Percentiles rank a stretch among this genome's conserved stretches.
Conservation (phyloP, 2,888 invertebrate genomes). For the Aphodius sticticus region DNA sequence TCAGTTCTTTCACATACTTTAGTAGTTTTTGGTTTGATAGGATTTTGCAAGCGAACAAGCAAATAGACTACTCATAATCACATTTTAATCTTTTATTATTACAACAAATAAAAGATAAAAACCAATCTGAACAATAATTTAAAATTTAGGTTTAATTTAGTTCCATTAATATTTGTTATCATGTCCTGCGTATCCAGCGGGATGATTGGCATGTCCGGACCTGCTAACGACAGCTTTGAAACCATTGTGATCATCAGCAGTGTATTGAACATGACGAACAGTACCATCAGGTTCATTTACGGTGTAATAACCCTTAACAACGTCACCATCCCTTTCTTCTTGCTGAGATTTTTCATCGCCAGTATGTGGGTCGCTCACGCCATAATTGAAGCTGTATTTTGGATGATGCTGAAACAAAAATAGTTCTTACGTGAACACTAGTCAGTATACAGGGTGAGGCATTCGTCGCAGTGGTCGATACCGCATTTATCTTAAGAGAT, state of each 20-base stretch:
- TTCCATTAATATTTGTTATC: not conserved
- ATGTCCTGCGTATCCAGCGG: conserved; percentile 8
- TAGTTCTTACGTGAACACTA: not conserved
- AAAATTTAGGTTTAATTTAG: not conserved
- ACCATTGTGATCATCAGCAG: conserved; percentile 29
- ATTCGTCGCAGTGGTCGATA: not conserved
- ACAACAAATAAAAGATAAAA: not conserved
- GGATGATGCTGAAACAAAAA: conserved; percentile 9
- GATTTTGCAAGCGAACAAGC: too few species aligned
- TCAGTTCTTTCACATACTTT: too few species aligned
- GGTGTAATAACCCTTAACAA: conserved; percentile 16
- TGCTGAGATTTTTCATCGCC: conserved; percentile 32
- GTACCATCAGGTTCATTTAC: conserved; percentile 21
- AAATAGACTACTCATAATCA: too few species aligned
- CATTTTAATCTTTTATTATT: not conserved
- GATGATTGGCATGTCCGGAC: conserved; percentile 24
- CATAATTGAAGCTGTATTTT: conserved; percentile 14
- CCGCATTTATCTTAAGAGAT: too few species aligned
- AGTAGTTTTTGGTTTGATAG: too few species aligned
- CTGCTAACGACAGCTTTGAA: conserved; percentile 30
- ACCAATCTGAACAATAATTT: not conserved
- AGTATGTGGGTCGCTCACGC: conserved; percentile 14
- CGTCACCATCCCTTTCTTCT: conserved; percentile 16
- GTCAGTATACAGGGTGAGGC: not conserved
- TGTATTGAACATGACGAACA: conserved; percentile 14